phyloP scores from a whole-genome alignment of 2,113 vertebrate species.

The Tilapia sparmanii region DNA sequence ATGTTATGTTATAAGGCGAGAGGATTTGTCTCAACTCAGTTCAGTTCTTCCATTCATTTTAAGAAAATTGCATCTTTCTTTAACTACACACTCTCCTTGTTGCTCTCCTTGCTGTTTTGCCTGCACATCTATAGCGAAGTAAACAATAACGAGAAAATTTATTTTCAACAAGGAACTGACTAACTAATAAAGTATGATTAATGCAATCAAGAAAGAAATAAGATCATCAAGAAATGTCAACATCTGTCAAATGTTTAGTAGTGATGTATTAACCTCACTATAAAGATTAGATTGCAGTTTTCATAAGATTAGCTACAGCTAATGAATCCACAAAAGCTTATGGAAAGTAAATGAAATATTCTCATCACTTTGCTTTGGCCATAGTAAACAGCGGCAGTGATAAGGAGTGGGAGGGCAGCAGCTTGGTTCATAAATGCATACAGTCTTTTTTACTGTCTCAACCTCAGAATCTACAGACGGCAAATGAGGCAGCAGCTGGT shows the following conservation, averaged over 20 bases:
- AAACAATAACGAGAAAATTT: not conserved
- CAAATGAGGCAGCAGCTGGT: not conserved
- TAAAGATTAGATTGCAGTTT: not conserved
- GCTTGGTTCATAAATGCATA: not conserved
- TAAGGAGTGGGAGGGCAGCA: not conserved
- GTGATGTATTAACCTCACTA: not conserved
- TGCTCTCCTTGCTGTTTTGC: not conserved
- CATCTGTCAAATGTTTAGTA: not conserved
- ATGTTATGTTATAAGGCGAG: conserved; percentile 27
- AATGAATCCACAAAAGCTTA: not conserved
- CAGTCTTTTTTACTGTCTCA: not conserved
- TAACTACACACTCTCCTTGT: not conserved
- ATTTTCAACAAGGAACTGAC: not conserved
- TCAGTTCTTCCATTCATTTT: not conserved
- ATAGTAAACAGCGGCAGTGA: not conserved
- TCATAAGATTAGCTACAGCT: not conserved
- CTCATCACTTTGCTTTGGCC: not conserved
- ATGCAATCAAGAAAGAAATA: not conserved
- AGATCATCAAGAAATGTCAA: not conserved
- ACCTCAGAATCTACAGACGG: not conserved
- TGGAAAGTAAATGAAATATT: not conserved
- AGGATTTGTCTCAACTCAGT: not conserved
- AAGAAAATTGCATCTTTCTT: not conserved
- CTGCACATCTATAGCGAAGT: not conserved
- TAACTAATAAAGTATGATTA: not conserved